Base-by-base conservation (phyloP, 2,888 invertebrate genomes). In the Phyllotreta cruciferae region DNA sequence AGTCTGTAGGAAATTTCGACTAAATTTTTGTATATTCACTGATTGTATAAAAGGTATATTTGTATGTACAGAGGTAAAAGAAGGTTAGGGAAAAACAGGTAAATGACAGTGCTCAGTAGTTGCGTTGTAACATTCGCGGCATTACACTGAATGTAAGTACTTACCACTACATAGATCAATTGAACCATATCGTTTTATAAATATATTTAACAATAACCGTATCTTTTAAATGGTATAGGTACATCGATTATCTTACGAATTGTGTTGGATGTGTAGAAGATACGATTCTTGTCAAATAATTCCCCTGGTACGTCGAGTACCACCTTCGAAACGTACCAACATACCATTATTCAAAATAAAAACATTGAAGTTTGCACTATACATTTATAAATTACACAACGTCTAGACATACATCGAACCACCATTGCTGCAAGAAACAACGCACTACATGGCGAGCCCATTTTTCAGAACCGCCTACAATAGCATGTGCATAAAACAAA, bases 371-470 rank as follows among this genome's bases (percentile, higher is more conserved):
- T 60, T 60, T 60, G 60, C 60, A 60, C 60, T 60, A 60, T 60
- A 60, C 60, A 60, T 60, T 53, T 10, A 60, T 24, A 10, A 60
- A 24, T 60, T 60, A 69, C 63, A 76, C 76, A 80, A 80, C 79
- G 80, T 78, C 79, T 80, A 81, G 78, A 80, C 81, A 81, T 78
- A 81, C 80, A 81, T 80, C 75, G 79, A 81, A 80, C 79, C 79
- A 79, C 77, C 79, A 80, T 79, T 77, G 80, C 79, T 79, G 74
- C 76, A 73, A 76, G 75, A 77, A 79, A 79, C 79, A 80, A 80
- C 80, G 80, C 79, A 80, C 80, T 80, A 80, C 80, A 80, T 73
- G 75, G 75, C 74, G 71, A 73, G 34, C 47, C 55, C 38, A 55
- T 10, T 47, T 55, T 61, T 55, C 55, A 49, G 55, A 44, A 38